Percentiles rank a stretch among this genome's conserved stretches.
Conservation (phyloP, 2,113 vertebrate species). For the Malurus elegans region DNA sequence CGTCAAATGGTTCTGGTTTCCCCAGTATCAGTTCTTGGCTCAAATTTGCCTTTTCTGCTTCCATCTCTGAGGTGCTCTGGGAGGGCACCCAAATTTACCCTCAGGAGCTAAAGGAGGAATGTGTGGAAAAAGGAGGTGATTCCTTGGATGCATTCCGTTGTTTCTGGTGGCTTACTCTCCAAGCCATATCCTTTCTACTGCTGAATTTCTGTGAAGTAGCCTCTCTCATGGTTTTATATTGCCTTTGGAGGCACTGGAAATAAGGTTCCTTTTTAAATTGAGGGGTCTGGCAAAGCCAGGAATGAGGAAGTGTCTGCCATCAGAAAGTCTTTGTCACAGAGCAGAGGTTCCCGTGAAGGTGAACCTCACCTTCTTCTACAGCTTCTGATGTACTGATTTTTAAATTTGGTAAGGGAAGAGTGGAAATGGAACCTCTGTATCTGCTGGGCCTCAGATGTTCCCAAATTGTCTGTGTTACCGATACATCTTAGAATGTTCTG, state of each 20-base stretch:
- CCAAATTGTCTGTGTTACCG: not conserved
- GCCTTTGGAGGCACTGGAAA: not conserved
- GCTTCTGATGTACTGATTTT: not conserved
- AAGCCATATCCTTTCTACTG: not conserved
- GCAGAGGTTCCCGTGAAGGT: not conserved
- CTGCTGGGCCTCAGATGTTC: not conserved
- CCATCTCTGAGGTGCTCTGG: rapidly evolving
- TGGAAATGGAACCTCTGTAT: not conserved
- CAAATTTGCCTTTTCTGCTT: not conserved
- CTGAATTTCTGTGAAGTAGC: not conserved
- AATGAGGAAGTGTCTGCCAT: not conserved
- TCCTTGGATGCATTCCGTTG: not conserved
- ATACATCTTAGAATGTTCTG: not conserved
- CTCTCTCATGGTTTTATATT: not conserved
- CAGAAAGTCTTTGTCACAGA: not conserved
- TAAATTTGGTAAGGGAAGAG: not conserved
- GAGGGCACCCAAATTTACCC: not conserved
- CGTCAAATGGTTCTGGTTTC: rapidly evolving
- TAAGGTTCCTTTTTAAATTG: not conserved
- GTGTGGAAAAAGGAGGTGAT: not conserved
- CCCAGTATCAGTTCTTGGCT: not conserved
- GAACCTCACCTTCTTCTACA: too few relatives aligned
- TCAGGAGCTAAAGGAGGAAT: not conserved
- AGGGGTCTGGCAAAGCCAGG: not conserved
- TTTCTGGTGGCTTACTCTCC: not conserved